Conservation (phyloP, 30 jellyfish, hydroid and myxozoan genomes). For the Hydra vulgaris region DNA sequence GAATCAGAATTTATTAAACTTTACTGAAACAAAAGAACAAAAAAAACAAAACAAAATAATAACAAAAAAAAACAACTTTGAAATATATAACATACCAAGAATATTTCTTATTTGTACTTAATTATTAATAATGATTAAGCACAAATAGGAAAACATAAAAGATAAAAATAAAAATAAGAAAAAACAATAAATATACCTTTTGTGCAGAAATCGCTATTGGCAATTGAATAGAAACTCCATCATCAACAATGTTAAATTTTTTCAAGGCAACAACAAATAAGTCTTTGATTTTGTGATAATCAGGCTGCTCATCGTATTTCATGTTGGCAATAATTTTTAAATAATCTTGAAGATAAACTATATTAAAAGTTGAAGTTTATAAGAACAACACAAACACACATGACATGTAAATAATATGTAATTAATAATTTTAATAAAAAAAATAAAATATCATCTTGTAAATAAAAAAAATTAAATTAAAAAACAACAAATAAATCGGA, state of each 20-base stretch:
- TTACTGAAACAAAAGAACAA: too few relatives aligned
- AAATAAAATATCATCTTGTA: not conserved
- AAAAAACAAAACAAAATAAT: not conserved
- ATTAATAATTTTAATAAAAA: not conserved
- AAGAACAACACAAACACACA: not conserved
- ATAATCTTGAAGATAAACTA: slow-evolving; percentile 48
- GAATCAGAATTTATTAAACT: too few relatives aligned
- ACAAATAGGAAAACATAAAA: not conserved
- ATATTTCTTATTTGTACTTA: too few relatives aligned
- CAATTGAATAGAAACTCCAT: slow-evolving; percentile 46
- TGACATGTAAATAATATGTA: not conserved
- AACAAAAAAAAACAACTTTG: not conserved
- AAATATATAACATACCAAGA: too few relatives aligned
- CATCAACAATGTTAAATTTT: slow-evolving; percentile 37
- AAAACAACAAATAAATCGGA: too few relatives aligned
- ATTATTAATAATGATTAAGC: not conserved
- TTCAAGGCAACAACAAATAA: slow-evolving; percentile 50
- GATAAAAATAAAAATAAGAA: not conserved
- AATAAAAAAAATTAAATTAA: too few relatives aligned
- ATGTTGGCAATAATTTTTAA: slow-evolving; percentile 39
- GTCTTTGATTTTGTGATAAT: slow-evolving; percentile 36
- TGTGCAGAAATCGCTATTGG: slow-evolving; percentile 10
- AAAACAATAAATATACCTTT: slow-evolving; percentile 8
- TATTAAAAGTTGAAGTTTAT: not conserved
- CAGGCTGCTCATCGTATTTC: slow-evolving; percentile 62